Conservation (phyloP, 2,888 invertebrate species). For the Xylota sylvarum region DNA sequence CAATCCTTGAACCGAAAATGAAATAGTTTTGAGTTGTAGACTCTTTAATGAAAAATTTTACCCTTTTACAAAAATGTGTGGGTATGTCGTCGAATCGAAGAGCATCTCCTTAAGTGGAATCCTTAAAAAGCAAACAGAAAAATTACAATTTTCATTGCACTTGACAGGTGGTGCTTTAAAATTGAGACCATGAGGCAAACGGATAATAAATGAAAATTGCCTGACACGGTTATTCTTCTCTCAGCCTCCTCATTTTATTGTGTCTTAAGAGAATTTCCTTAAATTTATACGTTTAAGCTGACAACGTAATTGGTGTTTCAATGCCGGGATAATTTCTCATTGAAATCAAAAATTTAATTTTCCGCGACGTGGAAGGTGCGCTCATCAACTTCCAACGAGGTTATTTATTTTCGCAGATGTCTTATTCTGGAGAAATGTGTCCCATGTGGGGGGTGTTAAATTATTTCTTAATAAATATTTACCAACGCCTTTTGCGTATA, state of each 20-base stretch:
- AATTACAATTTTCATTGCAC: conserved; percentile 3
- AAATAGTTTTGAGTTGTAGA: conserved; percentile 15
- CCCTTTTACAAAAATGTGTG: neutral
- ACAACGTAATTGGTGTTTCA: conserved; percentile 38
- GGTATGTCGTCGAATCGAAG: neutral
- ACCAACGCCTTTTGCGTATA: conserved; percentile 12
- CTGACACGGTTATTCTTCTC: neutral
- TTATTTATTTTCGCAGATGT: conserved; percentile 44
- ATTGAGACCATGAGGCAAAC: neutral
- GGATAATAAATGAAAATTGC: conserved; percentile 8
- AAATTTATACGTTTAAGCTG: conserved; percentile 29
- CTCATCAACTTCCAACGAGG: conserved; percentile 26
- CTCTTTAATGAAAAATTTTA: conserved; percentile 6
- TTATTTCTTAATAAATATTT: conserved; percentile 38
- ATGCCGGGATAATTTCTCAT: conserved; percentile 31
- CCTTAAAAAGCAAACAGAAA: neutral
- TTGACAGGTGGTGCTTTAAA: conserved; percentile 16
- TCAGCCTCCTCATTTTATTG: neutral
- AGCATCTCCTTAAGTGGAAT: neutral
- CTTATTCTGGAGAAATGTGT: neutral
- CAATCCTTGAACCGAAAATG: neutral
- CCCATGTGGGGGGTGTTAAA: neutral
- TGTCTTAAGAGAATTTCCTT: neutral
- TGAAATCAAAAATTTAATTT: conserved; percentile 50
- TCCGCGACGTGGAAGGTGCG: conserved; percentile 20